Evolutionary conservation across 2,113 vertebrate species (phyloP).

Genomic region (Ptilonorhynchus violaceus): DNA sequence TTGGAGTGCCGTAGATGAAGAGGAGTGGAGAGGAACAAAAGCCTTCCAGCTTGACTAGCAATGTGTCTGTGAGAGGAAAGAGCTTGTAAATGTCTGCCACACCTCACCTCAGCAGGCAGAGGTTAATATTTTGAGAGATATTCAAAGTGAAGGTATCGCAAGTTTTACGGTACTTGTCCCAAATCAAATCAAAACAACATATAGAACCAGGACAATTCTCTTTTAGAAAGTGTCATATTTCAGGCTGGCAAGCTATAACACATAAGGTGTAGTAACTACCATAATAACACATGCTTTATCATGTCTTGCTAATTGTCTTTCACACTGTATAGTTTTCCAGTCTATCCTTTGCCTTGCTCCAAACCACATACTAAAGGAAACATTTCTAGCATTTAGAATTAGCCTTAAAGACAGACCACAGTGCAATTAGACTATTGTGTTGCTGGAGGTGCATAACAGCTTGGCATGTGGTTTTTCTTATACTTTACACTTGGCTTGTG

Average conservation of each 20-base stretch:
- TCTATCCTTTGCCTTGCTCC: slow-evolving; percentile 42
- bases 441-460: slow-evolving; percentile 39
- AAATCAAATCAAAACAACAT: not conserved
- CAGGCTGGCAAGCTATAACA: not conserved
- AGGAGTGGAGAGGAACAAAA: not conserved
- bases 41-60: not conserved
- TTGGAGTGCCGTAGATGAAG: accelerated
- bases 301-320: slow-evolving; percentile 49
- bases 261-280: not conserved
- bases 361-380: slow-evolving; percentile 65
- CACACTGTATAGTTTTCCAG: slow-evolving; percentile 47
- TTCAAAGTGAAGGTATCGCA: not conserved
- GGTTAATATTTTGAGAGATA: not conserved
- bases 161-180: not conserved
- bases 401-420: slow-evolving; percentile 63
- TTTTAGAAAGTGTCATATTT: not conserved
- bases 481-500: slow-evolving; percentile 1
- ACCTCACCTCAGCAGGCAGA: not conserved
- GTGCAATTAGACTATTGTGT: slow-evolving; percentile 55
- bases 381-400: slow-evolving; percentile 55
- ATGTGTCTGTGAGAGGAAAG: not conserved
- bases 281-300: slow-evolving; percentile 10
- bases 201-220: not conserved
- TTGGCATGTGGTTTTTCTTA: slow-evolving; percentile 60
- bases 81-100: not conserved